Evolutionary conservation across 53 echinoderm and acorn worm genomes (phyloP), one percentile per base, ranked within the genome.

Genomic region (Astropecten irregularis): DNA sequence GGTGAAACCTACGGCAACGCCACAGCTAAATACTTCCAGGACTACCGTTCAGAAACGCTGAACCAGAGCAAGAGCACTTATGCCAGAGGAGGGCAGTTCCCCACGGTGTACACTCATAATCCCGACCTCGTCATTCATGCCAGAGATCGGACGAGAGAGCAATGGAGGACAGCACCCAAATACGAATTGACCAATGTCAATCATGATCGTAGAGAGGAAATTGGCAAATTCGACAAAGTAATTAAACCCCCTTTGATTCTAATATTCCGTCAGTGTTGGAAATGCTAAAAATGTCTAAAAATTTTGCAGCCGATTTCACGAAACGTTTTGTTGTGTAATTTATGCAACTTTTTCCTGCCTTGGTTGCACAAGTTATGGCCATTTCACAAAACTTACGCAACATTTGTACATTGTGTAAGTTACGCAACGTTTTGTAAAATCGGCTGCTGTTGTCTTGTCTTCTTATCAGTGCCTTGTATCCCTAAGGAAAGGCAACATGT

Each of bases 1-100:
- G 99, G 99, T n/a, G 99, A 99, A 70, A 94, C 99, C 0, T 99
- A 94, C 40, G 94, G 92, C 21, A 94, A 99, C 73, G 94, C 94
- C 3, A 99, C 99, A 1, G 99, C 99, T 33, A 99, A 99, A 66
- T 88, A 92, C 51, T 88, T 92, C 27, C 94, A 99, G 73, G 99
- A 99, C 57, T 99, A 94, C 66, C 74, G 99, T 30, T 99, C 99
- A 0, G 83, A 92, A 54, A 94, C 94, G 0, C 87, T 99, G 26
- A 92, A 99, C 77, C 86, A 85, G 54, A 99, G 99, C 71, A 92
- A 94, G 71, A 92, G 89, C 22, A 88, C 76, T 53, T 99, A 99
- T 57, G 68, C 94, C 27, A 92, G 62, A 42, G 94, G 99, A 10
- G 99, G 94, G 21, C 92, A 94, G 83, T 99, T 99, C 66, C 99